A percentile compares a stretch with the other conserved stretches of the same genome.
Conservation (phyloP, 2,888 invertebrate species). For the Tipula helvola region DNA sequence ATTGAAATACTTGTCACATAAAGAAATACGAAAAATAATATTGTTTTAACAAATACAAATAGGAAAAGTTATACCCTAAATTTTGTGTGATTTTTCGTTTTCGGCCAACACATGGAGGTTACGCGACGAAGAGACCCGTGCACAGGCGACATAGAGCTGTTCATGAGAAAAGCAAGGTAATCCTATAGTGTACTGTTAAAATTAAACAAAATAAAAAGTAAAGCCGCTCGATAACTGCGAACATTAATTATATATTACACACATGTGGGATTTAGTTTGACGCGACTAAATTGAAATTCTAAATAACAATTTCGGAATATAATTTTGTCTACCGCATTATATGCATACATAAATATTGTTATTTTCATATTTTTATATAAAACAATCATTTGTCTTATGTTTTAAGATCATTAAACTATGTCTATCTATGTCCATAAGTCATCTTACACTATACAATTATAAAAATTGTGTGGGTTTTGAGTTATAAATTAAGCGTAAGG, state of each 20-base stretch:
- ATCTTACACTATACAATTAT: not conserved
- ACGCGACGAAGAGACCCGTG: no score
- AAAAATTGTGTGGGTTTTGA: not conserved
- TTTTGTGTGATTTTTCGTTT: no score
- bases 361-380: not conserved
- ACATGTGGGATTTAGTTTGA: not conserved
- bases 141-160: no score
- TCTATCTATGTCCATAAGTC: not conserved
- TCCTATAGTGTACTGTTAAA: not conserved
- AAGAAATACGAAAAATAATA: not conserved
- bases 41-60: not conserved
- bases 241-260: not conserved
- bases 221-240: not conserved
- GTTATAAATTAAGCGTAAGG: not conserved
- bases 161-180: no score
- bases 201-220: not conserved
- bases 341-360: not conserved
- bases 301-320: not conserved
- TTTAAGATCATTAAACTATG: not conserved
- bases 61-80: no score
- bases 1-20: not conserved
- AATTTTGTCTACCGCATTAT: not conserved
- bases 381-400: not conserved
- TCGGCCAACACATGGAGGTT: no score
- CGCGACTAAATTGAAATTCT: not conserved